These are phyloP conservation scores for Pollachius pollachius DNA, from an alignment of 2,113 vertebrate genomes.

Conservation along the genomic window DNA sequence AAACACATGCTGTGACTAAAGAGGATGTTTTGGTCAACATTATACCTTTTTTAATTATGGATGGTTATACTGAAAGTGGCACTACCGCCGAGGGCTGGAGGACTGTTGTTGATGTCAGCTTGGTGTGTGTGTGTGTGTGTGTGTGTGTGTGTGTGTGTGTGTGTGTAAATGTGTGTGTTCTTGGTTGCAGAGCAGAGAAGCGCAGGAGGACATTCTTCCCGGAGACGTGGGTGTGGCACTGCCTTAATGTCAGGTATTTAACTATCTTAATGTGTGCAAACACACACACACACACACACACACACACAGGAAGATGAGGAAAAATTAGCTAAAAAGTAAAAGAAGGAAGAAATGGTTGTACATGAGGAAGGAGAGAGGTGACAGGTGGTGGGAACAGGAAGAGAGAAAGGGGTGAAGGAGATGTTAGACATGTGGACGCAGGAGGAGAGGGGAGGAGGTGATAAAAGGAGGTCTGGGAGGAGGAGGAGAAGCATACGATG, in stretches of 20 bases:
- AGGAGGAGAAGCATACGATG: constrained; percentile 6
- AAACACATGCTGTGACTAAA: constrained; percentile 14
- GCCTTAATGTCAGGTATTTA: constrained; percentile 86
- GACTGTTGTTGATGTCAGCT: constrained; percentile 52
- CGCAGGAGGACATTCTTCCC: constrained; percentile 89
- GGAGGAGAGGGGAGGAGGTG: too few relatives aligned
- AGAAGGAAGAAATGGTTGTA: background rate
- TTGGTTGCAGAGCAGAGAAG: constrained; percentile 80
- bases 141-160: constrained; percentile 37
- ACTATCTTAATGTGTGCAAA: constrained; percentile 2
- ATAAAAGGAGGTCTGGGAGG: background rate
- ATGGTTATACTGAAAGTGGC: too few relatives aligned
- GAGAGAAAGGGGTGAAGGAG: too few relatives aligned
- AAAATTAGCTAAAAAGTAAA: background rate
- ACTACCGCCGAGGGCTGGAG: constrained; percentile 36
- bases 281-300: too few relatives aligned
- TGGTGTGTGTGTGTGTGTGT: constrained; percentile 50
- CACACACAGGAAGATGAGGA: background rate
- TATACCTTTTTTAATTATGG: constrained; percentile 47
- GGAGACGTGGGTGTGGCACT: constrained; percentile 90
- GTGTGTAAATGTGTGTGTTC: constrained; percentile 33
- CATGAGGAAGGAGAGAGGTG: constrained; percentile 28
- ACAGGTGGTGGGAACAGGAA: background rate
- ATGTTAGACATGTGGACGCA: too few relatives aligned
- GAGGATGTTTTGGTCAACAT: constrained; percentile 45